Evolutionary conservation across 2,113 vertebrate genomes (phyloP), one percentile per base, ranked within the genome.

Genomic region (Phycodurus eques): DNA sequence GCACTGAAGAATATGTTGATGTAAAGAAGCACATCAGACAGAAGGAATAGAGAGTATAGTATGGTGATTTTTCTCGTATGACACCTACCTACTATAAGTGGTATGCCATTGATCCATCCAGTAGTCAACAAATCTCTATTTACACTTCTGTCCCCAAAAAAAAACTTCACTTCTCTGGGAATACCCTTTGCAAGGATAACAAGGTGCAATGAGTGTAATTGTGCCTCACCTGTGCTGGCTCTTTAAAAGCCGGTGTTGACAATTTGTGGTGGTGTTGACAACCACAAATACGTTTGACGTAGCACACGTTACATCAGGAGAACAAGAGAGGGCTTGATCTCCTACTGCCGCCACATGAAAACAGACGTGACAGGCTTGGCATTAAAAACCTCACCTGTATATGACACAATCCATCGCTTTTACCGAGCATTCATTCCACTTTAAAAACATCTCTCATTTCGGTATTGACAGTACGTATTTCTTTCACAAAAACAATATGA

Each of bases 171-270:
- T 14, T 0, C 64, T 14, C 70, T 7, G 70, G 44, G 22, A 66
- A 14, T 68, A 70, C 49, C 60, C 71, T 85, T 83, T 86, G 80
- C 85, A 57, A 54, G 42, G 35, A 67, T 73, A 80, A 87, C 72
- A 76, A 80, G 80, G 27, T n/a, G 14, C 20, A 7, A 39, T 33
- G 66, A 39, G 47, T 35, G 12, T 75, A 73, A 67, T 47, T 68
- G 70, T 35, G 12, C 68, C 81, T 80, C 76, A 77, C 79, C 83
- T 91, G 80, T 83, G 82, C 86, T 72, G 71, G 61, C 39, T 63
- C 65, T 77, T 68, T 66, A 7, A 59, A 74, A 79, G 85, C 87
- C 89, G 89, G 87, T 91, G 88, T 80, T 77, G 77, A 77, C 83
- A 44, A 81, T 84, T n/a, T n/a, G n/a, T n/a, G n/a, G n/a, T n/a